phyloP scores from a whole-genome alignment of 35 echinoderm and acorn worm genomes.

The Amphiura filiformis region DNA sequence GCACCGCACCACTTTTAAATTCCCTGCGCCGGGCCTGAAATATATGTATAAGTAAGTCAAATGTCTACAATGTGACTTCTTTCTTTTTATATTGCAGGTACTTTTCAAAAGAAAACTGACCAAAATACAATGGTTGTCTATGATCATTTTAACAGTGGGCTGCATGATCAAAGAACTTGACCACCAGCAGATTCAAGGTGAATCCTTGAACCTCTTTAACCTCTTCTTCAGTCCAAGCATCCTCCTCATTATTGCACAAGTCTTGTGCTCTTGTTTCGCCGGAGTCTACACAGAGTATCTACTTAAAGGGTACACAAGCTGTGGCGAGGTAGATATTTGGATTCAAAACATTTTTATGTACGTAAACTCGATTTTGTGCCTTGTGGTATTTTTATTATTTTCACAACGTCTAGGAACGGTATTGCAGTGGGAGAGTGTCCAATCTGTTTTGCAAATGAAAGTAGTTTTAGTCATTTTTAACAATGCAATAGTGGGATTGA shows the following conservation, averaged over 20 bases:
- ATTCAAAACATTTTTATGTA: constrained; percentile 96
- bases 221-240: not conserved
- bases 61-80: too few relatives aligned
- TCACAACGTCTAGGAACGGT: not conserved
- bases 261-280: constrained; percentile 69
- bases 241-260: constrained; percentile 66
- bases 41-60: too few relatives aligned
- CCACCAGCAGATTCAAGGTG: constrained; percentile 3
- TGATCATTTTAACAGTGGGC: constrained; percentile 63
- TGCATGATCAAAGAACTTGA: constrained; percentile 56
- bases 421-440: constrained; percentile 19
- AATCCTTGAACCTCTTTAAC: not conserved
- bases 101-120: constrained; percentile 66
- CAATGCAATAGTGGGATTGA: constrained; percentile 50
- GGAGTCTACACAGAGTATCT: constrained; percentile 93
- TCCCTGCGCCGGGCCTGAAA: too few relatives aligned
- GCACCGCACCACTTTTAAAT: too few relatives aligned
- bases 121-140: constrained; percentile 75
- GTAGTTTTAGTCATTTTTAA: constrained; percentile 62
- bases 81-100: constrained; percentile 47
- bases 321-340: constrained; percentile 65
- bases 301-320: constrained; percentile 54
- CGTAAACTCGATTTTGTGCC: constrained; percentile 59
- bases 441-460: constrained; percentile 22
- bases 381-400: constrained; percentile 12